phyloP scores from a whole-genome alignment of 2,888 invertebrate species.

The Latrodectus elegans region DNA sequence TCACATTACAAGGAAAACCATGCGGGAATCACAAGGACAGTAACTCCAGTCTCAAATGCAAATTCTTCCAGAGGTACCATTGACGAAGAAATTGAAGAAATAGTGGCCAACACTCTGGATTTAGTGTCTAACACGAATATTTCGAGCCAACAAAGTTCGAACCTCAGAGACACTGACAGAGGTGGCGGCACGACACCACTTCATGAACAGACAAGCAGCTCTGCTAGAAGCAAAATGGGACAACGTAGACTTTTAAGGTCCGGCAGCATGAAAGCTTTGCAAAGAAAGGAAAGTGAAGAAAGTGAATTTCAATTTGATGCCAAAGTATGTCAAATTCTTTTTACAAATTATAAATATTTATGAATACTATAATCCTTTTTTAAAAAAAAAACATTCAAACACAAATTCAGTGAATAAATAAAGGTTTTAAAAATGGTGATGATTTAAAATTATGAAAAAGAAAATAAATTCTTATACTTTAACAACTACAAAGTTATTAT shows the following conservation, averaged over 20 bases:
- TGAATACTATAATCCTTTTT: too few species aligned
- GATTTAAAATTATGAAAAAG: too few species aligned
- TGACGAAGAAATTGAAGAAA: constrained; percentile 65
- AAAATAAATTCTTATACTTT: too few species aligned
- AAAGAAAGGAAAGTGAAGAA: constrained; percentile 33
- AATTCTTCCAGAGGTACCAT: background rate
- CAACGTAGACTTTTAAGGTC: constrained; percentile 12
- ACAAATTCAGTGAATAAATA: too few species aligned
- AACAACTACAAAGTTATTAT: too few species aligned
- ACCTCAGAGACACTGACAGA: background rate
- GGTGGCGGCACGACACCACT: background rate
- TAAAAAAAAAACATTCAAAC: too few species aligned
- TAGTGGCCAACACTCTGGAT: constrained; percentile 59
- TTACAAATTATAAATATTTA: too few species aligned
- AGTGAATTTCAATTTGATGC: constrained; percentile 32
- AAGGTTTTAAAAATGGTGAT: too few species aligned
- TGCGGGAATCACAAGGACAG: constrained; percentile 22
- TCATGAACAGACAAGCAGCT: constrained; percentile 10
- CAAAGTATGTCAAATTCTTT: constrained; percentile 35
- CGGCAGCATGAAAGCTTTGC: constrained; percentile 6
- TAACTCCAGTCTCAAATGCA: constrained; percentile 24
- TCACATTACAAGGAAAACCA: constrained; percentile 60
- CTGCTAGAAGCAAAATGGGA: constrained; percentile 9
- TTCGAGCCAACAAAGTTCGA: background rate
- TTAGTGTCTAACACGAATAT: constrained; percentile 17